These are phyloP conservation scores for Panagrolaimus sp. DNA, from an alignment of 1,140 invertebrate genomes.

Conservation along the genomic window DNA sequence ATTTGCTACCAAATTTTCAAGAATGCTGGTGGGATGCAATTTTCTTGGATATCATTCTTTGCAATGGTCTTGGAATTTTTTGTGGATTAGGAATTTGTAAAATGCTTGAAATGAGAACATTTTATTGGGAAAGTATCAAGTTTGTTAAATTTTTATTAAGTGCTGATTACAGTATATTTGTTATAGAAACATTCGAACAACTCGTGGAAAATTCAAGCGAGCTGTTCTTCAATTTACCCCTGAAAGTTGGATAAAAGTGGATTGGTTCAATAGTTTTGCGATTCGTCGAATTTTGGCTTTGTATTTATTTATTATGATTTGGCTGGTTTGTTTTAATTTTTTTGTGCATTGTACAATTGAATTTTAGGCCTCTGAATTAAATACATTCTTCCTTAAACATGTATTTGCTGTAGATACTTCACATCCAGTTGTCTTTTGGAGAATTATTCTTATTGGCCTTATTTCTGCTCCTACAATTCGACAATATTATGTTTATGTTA, in stretches of 20 bases:
- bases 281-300: conserved; percentile 89
- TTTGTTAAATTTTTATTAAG: conserved; percentile 60
- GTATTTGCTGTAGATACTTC: conserved; percentile 93
- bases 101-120: conserved; percentile 84
- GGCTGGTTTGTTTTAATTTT: conserved; percentile 68
- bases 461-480: conserved; percentile 92
- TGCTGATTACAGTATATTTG: neutral
- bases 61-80: conserved; percentile 94
- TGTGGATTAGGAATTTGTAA: conserved; percentile 83
- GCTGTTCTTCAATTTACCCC: conserved; percentile 96
- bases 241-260: conserved; percentile 83
- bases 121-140: conserved; percentile 97
- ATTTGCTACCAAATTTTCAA: conserved; percentile 90
- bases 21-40: conserved; percentile 99
- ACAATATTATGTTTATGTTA: conserved; percentile 94
- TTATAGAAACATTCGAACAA: conserved; percentile 82
- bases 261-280: conserved; percentile 91
- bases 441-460: conserved; percentile 80
- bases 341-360: conserved; percentile 10
- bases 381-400: conserved; percentile 98
- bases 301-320: conserved; percentile 88
- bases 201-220: conserved; percentile 88
- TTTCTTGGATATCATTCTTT: conserved; percentile 86
- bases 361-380: conserved; percentile 78
- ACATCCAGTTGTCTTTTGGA: conserved; percentile 81